Conservation (phyloP, 2,113 vertebrate genomes). For the Tragelaphus strepsiceros region DNA sequence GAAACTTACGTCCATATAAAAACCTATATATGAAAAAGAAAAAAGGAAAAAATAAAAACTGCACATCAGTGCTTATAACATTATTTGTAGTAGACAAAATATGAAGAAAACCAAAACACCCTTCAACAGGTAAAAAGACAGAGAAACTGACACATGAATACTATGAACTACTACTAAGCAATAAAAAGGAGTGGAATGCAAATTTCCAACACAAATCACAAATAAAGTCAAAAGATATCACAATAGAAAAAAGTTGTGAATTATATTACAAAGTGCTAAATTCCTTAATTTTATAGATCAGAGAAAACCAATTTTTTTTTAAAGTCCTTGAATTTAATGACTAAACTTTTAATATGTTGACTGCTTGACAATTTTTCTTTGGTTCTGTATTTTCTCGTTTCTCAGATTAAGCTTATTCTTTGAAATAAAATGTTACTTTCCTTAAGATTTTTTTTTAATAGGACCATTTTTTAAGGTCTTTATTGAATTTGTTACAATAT, state of each 20-base stretch:
- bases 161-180: background rate
- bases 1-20: background rate
- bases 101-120: background rate
- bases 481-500: background rate
- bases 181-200: background rate
- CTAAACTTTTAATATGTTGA: background rate
- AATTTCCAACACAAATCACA: background rate
- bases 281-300: background rate
- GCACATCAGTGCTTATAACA: background rate
- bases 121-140: background rate
- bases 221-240: background rate
- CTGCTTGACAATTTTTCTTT: background rate
- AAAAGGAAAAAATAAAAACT: background rate
- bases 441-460: background rate
- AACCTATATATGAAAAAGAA: background rate
- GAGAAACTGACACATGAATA: background rate
- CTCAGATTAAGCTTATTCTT: background rate
- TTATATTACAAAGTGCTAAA: background rate
- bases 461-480: background rate
- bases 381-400: background rate
- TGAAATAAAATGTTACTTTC: background rate
- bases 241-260: background rate
- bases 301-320: background rate
- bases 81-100: background rate
- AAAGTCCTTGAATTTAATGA: background rate